Conservation (phyloP, 2,797 vertebrate genomes). For the Pampus argenteus region DNA sequence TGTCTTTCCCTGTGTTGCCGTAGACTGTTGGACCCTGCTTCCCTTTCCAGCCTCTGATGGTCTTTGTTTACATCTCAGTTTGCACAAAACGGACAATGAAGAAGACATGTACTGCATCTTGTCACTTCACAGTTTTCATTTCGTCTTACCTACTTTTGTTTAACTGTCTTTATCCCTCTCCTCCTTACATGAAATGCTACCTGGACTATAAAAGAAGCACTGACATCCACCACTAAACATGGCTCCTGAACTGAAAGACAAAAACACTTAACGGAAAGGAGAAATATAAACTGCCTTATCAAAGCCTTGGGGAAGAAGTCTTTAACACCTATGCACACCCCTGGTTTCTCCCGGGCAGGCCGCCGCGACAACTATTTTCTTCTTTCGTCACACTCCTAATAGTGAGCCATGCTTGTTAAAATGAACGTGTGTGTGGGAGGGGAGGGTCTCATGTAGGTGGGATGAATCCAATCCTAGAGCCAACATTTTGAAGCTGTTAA, state of each 20-base stretch:
- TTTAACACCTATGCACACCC: slow-evolving; percentile 95
- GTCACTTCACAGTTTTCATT: slow-evolving; percentile 29
- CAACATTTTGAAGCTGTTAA: slow-evolving; percentile 91
- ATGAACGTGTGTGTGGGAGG: slow-evolving; percentile 73
- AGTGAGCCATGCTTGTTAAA: slow-evolving; percentile 92
- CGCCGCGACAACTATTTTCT: slow-evolving; percentile 88
- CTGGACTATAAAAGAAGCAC: slow-evolving; percentile 40
- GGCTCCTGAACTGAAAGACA: slow-evolving; percentile 81
- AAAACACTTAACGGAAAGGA: slow-evolving; percentile 67
- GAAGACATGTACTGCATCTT: slow-evolving; percentile 75
- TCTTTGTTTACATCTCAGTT: slow-evolving; percentile 83
- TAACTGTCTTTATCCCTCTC: slow-evolving; percentile 12
- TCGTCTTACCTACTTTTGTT: slow-evolving; percentile 28
- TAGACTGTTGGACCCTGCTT: slow-evolving; percentile 37
- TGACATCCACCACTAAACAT: slow-evolving; percentile 84
- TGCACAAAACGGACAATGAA: slow-evolving; percentile 79
- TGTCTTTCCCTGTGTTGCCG: slow-evolving; percentile 37
- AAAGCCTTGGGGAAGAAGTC: slow-evolving; percentile 59
- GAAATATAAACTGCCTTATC: slow-evolving; percentile 57
- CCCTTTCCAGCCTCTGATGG: slow-evolving; percentile 38
- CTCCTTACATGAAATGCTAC: slow-evolving; percentile 14
- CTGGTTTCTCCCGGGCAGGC: slow-evolving; percentile 89
- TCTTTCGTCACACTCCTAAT: slow-evolving; percentile 85
- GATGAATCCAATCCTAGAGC: slow-evolving; percentile 83
- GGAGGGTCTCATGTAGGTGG: slow-evolving; percentile 71